Evolutionary conservation across 2,797 vertebrate species (phyloP).

Genomic region (Eospalax fontanierii): DNA sequence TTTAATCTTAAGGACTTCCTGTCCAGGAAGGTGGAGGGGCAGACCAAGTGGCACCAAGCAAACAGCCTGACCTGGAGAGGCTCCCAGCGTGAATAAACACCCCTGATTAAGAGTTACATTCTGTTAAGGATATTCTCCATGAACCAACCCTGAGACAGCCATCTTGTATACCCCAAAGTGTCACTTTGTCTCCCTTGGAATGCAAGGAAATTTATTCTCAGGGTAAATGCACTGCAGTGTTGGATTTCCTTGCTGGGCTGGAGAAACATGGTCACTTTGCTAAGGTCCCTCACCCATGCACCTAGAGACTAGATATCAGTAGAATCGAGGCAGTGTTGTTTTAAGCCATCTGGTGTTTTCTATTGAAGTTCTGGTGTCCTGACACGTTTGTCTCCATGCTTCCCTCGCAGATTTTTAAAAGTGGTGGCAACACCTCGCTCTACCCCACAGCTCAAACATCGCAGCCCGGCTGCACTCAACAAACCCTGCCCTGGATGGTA

Average conservation of each 20-base stretch:
- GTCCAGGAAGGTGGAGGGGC: constrained; percentile 88
- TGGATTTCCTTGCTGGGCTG: constrained; percentile 75
- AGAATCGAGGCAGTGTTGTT: rapidly evolving
- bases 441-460: not conserved
- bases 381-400: not conserved
- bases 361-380: not conserved
- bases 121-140: constrained; percentile 75
- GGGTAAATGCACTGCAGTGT: not conserved
- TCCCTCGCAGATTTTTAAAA: not conserved
- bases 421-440: not conserved
- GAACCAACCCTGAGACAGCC: constrained; percentile 81
- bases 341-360: constrained; percentile 29
- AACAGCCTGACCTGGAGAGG: constrained; percentile 85
- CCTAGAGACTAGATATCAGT: not conserved
- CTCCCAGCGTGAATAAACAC: constrained; percentile 88
- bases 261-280: constrained; percentile 74
- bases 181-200: constrained; percentile 75
- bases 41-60: constrained; percentile 90
- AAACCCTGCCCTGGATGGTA: not conserved
- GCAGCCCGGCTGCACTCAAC: not conserved
- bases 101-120: constrained; percentile 85
- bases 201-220: constrained; percentile 76
- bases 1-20: constrained; percentile 93
- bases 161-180: constrained; percentile 78
- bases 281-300: not conserved